A percentile compares a stretch with the other conserved stretches of the same genome.
These are phyloP conservation scores for Slavum lentiscoides DNA, from an alignment of 2,888 invertebrate species.

Conservation along the genomic window DNA sequence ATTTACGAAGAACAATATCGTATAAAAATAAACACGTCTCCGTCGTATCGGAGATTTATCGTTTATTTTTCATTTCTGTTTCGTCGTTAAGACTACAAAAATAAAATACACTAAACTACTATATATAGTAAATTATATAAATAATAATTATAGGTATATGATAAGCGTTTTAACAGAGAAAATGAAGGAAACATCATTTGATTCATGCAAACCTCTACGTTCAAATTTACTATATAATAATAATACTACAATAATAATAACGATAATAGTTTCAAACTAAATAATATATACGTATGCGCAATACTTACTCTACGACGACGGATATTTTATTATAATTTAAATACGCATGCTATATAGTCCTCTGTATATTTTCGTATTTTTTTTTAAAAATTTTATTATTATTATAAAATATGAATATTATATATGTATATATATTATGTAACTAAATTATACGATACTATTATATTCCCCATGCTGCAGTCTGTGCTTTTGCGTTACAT, in stretches of 20 bases:
- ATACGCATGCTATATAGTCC: constrained; percentile 52
- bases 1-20: not conserved
- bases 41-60: constrained; percentile 32
- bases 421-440: not conserved
- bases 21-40: not conserved
- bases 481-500: constrained; percentile 56
- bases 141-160: not conserved
- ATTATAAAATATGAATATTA: not conserved
- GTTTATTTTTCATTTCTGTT: not conserved
- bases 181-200: constrained; percentile 21
- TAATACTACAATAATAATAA: not conserved
- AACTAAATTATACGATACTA: constrained; percentile 16
- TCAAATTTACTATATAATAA: too few species aligned
- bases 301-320: constrained; percentile 14
- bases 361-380: constrained; percentile 48
- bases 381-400: too few species aligned
- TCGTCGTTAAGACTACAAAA: not conserved
- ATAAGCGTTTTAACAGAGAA: constrained; percentile 37
- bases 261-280: constrained; percentile 12
- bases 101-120: not conserved
- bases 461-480: constrained; percentile 57
- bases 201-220: constrained; percentile 28
- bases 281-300: not conserved
- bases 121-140: not conserved
- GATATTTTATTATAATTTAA: constrained; percentile 5